These are phyloP conservation scores for Drosophila borborema DNA, from an alignment of 2,888 invertebrate genomes.

Conservation along the genomic window DNA sequence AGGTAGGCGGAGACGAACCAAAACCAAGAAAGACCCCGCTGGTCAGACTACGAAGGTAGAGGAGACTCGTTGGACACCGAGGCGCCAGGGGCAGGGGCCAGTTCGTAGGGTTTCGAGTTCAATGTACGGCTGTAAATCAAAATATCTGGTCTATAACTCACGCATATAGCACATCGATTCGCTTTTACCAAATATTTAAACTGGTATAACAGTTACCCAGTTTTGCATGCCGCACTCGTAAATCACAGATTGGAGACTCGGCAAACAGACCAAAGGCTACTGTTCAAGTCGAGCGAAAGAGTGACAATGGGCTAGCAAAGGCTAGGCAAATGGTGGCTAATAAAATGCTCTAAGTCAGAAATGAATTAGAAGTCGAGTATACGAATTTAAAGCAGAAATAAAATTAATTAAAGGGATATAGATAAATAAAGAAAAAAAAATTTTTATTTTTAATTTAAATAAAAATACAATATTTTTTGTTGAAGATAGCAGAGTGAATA, in stretches of 20 bases:
- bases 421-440: neutral
- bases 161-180: slow-evolving; percentile 58
- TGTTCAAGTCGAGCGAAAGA: slow-evolving; percentile 17
- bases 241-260: slow-evolving; percentile 53
- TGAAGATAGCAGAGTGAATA: neutral
- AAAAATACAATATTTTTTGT: neutral
- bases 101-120: slow-evolving; percentile 41
- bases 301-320: neutral
- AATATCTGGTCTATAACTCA: slow-evolving; percentile 63
- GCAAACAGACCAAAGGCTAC: slow-evolving; percentile 26
- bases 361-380: neutral
- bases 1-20: neutral
- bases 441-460: neutral
- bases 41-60: slow-evolving; percentile 32
- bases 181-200: slow-evolving; percentile 70
- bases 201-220: slow-evolving; percentile 76
- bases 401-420: no score
- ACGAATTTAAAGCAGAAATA: neutral
- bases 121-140: slow-evolving; percentile 68
- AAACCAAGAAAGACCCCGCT: slow-evolving; percentile 5
- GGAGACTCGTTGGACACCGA: slow-evolving; percentile 3
- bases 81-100: slow-evolving; percentile 20
- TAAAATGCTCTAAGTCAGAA: slow-evolving; percentile 27
- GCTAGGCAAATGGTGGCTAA: neutral
- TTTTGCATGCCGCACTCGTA: slow-evolving; percentile 64